Percentiles rank a stretch among this genome's conserved stretches.
Conservation (phyloP, 1,140 invertebrate genomes). For the Drosophila tani region DNA sequence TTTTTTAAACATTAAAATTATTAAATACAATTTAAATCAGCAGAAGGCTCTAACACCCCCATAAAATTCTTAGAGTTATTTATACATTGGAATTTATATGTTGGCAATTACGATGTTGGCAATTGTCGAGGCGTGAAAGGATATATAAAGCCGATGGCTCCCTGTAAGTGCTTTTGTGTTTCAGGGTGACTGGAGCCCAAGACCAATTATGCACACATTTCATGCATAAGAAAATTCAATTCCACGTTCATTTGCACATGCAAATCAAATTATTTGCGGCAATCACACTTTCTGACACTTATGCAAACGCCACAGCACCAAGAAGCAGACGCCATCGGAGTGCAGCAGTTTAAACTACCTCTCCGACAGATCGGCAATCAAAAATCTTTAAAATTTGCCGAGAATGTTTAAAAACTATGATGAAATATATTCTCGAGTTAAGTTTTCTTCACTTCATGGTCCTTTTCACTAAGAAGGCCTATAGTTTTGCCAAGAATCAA, state of each 20-base stretch:
- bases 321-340: conserved; percentile 22
- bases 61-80: neutral
- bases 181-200: conserved; percentile 23
- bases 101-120: conserved; percentile 47
- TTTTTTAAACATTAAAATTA: neutral
- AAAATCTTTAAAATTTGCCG: conserved; percentile 32
- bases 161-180: conserved; percentile 24
- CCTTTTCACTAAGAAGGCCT: neutral
- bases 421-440: too few species aligned
- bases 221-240: conserved; percentile 84
- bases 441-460: too few species aligned
- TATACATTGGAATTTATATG: conserved; percentile 49
- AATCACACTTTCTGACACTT: conserved; percentile 63
- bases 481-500: neutral
- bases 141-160: conserved; percentile 16
- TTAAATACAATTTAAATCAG: neutral
- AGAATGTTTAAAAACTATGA: too few species aligned
- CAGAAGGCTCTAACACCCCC: neutral
- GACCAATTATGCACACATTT: conserved; percentile 80
- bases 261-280: conserved; percentile 83
- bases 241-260: conserved; percentile 83
- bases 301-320: conserved; percentile 45
- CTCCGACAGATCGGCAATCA: conserved; percentile 12
- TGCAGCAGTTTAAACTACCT: conserved; percentile 58
- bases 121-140: conserved; percentile 55